These are phyloP conservation scores for Larimichthys crocea DNA, from an alignment of 2,113 vertebrate species.

Conservation along the genomic window DNA sequence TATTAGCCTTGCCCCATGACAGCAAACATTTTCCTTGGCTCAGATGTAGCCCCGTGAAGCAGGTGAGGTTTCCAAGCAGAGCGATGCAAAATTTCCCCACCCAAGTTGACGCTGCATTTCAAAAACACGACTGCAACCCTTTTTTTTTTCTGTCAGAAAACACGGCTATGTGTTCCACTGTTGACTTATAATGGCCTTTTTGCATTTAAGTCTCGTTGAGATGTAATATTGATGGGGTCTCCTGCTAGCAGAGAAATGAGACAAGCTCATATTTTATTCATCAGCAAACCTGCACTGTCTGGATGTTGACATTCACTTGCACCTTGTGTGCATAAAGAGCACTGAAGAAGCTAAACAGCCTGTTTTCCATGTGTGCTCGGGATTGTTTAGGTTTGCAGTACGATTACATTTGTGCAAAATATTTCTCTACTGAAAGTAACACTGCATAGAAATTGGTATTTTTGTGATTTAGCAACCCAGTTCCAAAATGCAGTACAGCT, in stretches of 20 bases:
- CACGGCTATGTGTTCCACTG: background rate
- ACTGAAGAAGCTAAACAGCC: slow-evolving; percentile 1
- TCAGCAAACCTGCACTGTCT: slow-evolving; percentile 50
- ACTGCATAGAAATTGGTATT: too few species aligned
- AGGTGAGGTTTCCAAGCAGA: slow-evolving; percentile 16
- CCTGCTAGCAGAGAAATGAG: slow-evolving; percentile 49
- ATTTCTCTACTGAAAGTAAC: background rate
- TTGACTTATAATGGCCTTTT: slow-evolving; percentile 28
- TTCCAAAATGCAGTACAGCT: too few species aligned
- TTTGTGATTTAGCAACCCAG: too few species aligned
- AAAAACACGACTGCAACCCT: background rate
- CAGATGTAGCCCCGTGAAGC: slow-evolving; percentile 9
- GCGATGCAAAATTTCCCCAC: background rate
- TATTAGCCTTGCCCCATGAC: slow-evolving; percentile 26
- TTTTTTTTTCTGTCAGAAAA: background rate
- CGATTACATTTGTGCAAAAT: background rate
- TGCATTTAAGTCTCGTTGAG: slow-evolving; percentile 33
- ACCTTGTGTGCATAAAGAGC: slow-evolving; percentile 35
- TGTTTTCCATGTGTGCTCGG: background rate
- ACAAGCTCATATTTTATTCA: slow-evolving; percentile 70
- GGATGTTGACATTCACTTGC: slow-evolving; percentile 53
- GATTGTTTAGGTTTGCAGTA: background rate
- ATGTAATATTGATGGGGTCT: slow-evolving; percentile 60
- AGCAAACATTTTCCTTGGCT: slow-evolving; percentile 39
- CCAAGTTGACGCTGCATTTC: background rate